Conservation (phyloP, 2,113 vertebrate genomes). For the Zootoca vivipara region DNA sequence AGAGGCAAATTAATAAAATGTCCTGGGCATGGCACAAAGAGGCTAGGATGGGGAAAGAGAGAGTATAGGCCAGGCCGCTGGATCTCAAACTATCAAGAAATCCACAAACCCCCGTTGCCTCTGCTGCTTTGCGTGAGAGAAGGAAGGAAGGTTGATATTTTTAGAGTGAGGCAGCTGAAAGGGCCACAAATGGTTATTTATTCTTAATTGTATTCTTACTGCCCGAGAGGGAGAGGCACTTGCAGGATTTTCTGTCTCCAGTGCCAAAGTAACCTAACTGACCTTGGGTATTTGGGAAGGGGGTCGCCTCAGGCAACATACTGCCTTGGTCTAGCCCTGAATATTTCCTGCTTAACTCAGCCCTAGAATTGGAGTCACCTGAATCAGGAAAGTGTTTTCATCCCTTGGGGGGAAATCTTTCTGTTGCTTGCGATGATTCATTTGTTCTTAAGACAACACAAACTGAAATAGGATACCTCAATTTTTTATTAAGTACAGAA, state of each 20-base stretch:
- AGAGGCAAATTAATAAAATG: not conserved
- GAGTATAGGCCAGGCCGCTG: not conserved
- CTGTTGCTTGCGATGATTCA: not conserved
- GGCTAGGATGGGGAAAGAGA: not conserved
- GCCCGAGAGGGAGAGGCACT: no score
- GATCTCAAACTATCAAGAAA: not conserved
- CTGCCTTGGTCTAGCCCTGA: not conserved
- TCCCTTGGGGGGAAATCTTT: not conserved
- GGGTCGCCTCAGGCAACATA: not conserved
- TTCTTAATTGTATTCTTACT: no score
- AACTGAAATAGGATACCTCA: not conserved
- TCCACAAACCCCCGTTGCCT: no score
- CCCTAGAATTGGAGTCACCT: not conserved
- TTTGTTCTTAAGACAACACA: not conserved
- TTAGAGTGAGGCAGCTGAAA: no score
- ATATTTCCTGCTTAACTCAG: not conserved
- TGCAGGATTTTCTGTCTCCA: no score
- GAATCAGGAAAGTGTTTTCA: not conserved
- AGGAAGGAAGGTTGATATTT: not conserved
- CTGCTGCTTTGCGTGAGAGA: not conserved
- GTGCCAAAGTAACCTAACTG: no score
- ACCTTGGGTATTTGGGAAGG: no score
- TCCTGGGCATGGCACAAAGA: not conserved
- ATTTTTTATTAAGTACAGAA: slow-evolving; percentile 32
- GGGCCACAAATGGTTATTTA: no score